Evolutionary conservation across 2,888 invertebrate genomes (phyloP).

Genomic region (Lepidochrysops patricia): DNA sequence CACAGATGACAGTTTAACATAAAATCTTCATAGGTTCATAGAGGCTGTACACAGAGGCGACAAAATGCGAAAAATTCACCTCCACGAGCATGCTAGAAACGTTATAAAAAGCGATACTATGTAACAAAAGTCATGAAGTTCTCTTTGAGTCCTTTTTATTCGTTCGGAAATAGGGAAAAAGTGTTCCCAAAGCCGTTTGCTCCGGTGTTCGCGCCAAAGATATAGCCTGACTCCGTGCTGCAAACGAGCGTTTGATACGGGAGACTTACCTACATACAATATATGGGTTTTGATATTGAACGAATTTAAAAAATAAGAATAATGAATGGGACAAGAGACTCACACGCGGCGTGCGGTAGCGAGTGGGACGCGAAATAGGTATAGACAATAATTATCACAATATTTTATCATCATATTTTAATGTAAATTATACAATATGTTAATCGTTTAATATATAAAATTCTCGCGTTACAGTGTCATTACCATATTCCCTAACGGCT

Average conservation of each 20-base stretch:
- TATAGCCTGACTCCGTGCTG: constrained; percentile 61
- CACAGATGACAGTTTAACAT: constrained; percentile 18
- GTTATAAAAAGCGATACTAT: constrained; percentile 47
- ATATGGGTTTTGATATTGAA: constrained; percentile 28
- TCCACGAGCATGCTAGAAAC: constrained; percentile 25
- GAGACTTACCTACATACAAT: constrained; percentile 34
- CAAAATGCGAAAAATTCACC: constrained; percentile 38
- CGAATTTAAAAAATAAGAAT: not conserved
- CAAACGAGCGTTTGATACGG: constrained; percentile 67
- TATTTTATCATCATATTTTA: no score
- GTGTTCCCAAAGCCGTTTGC: constrained; percentile 62
- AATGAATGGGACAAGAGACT: not conserved
- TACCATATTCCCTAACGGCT: no score
- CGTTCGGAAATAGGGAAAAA: constrained; percentile 64
- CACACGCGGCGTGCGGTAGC: no score
- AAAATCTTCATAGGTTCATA: constrained; percentile 17
- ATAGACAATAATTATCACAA: no score
- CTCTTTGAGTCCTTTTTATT: constrained; percentile 63
- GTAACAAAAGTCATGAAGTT: constrained; percentile 67
- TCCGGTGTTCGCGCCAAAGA: constrained; percentile 50
- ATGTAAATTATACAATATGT: no score
- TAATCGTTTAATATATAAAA: no score
- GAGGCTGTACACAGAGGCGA: constrained; percentile 22
- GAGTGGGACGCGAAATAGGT: no score
- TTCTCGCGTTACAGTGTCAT: no score